Conservation (phyloP, 1,140 invertebrate species). For the Mizuhopecten yessoensis region DNA sequence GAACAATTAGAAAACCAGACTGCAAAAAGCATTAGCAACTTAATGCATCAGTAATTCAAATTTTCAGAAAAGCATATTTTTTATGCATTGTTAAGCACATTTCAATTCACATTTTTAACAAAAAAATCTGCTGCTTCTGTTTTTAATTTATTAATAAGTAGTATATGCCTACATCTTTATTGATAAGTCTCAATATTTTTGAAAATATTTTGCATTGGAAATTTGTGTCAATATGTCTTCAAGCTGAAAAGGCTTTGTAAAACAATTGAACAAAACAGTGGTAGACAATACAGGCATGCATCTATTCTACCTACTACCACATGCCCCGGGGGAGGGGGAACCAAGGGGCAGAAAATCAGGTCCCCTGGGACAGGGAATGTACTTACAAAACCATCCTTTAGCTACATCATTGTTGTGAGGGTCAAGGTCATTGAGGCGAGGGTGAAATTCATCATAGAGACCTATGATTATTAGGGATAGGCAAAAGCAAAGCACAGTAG, state of each 20-base stretch:
- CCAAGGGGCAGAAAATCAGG: background rate
- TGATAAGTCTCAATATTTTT: too few relatives aligned
- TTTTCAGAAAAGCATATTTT: too few relatives aligned
- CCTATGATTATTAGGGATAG: background rate
- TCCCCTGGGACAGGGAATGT: background rate
- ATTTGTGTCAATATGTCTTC: too few relatives aligned
- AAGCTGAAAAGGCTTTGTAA: too few relatives aligned
- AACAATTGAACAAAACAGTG: too few relatives aligned
- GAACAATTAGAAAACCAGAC: too few relatives aligned
- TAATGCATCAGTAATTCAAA: too few relatives aligned
- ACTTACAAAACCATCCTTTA: conserved; percentile 1
- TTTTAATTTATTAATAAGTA: background rate
- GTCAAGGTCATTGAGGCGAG: conserved; percentile 19
- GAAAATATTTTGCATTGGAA: too few relatives aligned
- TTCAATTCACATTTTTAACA: too few relatives aligned
- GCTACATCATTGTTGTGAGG: background rate
- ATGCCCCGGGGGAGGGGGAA: background rate
- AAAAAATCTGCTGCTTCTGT: too few relatives aligned
- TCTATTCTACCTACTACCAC: background rate
- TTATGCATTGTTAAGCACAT: too few relatives aligned
- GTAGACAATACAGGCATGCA: background rate
- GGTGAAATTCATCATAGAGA: conserved; percentile 10
- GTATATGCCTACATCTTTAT: background rate
- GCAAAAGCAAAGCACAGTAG: background rate
- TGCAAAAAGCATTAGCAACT: too few relatives aligned